Evolutionary conservation across 2,797 vertebrate genomes (phyloP).

Genomic region (Lophius americanus): DNA sequence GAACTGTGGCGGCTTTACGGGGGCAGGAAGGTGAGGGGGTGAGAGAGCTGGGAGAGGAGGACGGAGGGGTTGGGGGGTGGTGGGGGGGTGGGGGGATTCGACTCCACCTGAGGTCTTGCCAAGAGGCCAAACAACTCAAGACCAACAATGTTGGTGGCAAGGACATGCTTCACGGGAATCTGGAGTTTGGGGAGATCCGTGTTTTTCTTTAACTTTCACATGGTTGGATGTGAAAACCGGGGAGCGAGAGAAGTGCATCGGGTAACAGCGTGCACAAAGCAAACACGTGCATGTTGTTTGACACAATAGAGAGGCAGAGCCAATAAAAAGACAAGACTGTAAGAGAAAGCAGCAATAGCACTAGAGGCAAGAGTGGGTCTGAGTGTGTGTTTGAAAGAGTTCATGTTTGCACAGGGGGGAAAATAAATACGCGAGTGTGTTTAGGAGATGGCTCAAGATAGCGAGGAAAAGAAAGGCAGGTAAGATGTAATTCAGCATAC

Average conservation of each 20-base stretch:
- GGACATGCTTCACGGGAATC: conserved; percentile 59
- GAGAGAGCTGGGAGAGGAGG: conserved; percentile 46
- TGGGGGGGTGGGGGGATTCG: conserved; percentile 42
- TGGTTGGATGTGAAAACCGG: conserved; percentile 55
- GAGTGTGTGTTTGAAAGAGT: conserved; percentile 60
- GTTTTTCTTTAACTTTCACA: conserved; percentile 65
- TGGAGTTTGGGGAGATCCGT: conserved; percentile 62
- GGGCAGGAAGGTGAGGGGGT: conserved; percentile 69
- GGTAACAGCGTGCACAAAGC: conserved; percentile 63
- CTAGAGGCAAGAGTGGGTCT: conserved; percentile 56
- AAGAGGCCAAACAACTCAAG: conserved; percentile 75
- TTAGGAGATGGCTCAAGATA: conserved; percentile 60
- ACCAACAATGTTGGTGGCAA: conserved; percentile 77
- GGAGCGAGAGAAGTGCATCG: conserved; percentile 53
- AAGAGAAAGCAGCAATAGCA: conserved; percentile 61
- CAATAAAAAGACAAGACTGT: conserved; percentile 76
- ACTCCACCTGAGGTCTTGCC: conserved; percentile 61
- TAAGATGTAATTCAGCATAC: conserved; percentile 34
- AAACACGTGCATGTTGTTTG: conserved; percentile 75
- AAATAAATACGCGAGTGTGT: conserved; percentile 58
- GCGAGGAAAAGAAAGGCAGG: conserved; percentile 34
- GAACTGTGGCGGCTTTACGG: conserved; percentile 84
- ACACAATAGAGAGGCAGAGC: conserved; percentile 73
- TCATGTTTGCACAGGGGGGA: conserved; percentile 57
- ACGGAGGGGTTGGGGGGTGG: conserved; percentile 51